Conservation (phyloP, 2,797 vertebrate genomes). For the Lophura swinhoii region DNA sequence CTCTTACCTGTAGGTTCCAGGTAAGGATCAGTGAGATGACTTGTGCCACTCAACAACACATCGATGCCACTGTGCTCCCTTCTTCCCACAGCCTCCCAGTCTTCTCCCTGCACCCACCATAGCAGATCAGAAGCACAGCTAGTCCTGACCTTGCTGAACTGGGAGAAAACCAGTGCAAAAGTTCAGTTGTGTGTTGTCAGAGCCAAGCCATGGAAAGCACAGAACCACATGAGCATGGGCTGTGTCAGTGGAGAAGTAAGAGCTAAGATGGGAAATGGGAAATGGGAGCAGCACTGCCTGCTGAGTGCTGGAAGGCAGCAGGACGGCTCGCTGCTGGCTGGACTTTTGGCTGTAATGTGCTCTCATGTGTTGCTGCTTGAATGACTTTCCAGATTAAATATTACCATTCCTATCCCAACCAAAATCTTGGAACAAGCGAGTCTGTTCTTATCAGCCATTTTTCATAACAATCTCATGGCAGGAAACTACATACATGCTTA, state of each 20-base stretch:
- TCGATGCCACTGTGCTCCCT: background rate
- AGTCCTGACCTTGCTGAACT: background rate
- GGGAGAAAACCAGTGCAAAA: background rate
- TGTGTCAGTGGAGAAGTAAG: background rate
- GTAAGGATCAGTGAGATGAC: background rate
- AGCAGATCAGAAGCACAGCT: background rate
- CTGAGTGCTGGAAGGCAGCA: background rate
- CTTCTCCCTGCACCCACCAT: background rate
- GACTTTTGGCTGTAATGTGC: background rate
- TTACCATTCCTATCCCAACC: background rate
- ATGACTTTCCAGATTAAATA: background rate
- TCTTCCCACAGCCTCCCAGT: background rate
- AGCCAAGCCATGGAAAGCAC: background rate
- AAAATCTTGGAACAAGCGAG: background rate
- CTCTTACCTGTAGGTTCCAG: background rate
- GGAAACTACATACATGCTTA: background rate
- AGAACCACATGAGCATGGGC: background rate
- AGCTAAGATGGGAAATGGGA: background rate
- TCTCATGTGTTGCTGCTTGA: accelerated
- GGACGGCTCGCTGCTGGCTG: background rate
- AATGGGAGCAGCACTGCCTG: background rate
- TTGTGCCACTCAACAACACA: background rate
- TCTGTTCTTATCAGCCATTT: background rate
- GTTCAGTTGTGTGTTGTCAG: background rate
- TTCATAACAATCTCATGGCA: accelerated